Evolutionary conservation across 1,140 invertebrate genomes (phyloP), one percentile per base, ranked within the genome.

Genomic region (Chelonus insularis): DNA sequence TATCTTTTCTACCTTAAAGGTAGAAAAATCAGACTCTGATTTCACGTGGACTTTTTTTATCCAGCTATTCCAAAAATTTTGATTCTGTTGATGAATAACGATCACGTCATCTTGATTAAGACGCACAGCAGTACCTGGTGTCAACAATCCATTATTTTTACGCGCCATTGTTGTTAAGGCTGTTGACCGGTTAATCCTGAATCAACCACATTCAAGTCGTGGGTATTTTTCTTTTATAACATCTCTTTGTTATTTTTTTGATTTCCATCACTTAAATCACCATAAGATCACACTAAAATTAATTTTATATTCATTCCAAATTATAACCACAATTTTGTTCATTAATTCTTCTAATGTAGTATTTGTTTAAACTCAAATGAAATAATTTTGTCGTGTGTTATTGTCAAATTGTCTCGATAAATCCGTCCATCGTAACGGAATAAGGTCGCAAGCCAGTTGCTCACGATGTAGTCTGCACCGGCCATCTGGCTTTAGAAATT

Each of bases 41-140:
- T 72, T 77, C 29, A 77, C 74, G 43, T 78, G 70, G 14, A 76
- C 69, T 64, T 76, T 77, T 16, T 75, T 69, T 14, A 75, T 51
- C 76, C 76, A 78, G 25, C 57, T 57, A 7, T 72, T 72, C 73
- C 73, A 73, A 12, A 56, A 60, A 12, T 21, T 34, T 18, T 23
- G 48, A 25, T 14, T 37, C n/a, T 14, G 47, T 37, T 59, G 57
- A 23, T 60, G 16, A 21, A 23, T 39, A 12, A 25, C 20, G 1
- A 36, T 9, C 8, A 59, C 8, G 16, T 59, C 57, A 12, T 21
- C 51, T 66, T 11, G 66, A 67, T 4, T 63, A 63, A 4, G 68
- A 67, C 72, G 67, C 72, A 67, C 73, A 66, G 7, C 32, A 9
- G 9, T 32, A 7, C 45, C 58, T 1, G 69, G 54, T 41, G 68